Conservation (phyloP, 2,888 invertebrate species). For the Subacronicta megacephala region DNA sequence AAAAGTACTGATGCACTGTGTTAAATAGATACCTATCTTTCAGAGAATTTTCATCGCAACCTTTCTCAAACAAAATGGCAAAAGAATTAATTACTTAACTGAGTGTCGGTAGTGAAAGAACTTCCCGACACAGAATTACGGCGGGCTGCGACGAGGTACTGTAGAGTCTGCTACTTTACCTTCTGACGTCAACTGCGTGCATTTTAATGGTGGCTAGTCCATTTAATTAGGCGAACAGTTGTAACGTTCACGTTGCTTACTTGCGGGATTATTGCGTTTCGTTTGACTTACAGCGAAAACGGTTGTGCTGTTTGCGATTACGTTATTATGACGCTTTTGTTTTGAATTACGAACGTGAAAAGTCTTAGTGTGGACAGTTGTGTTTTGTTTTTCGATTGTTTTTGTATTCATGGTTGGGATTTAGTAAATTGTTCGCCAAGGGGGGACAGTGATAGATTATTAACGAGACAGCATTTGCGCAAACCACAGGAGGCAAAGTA, state of each 20-base stretch:
- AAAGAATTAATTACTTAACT: conserved; percentile 82
- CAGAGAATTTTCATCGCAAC: conserved; percentile 43
- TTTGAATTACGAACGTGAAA: conserved; percentile 20
- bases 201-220: conserved; percentile 50
- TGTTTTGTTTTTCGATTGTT: conserved; percentile 16
- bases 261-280: conserved; percentile 35
- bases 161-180: conserved; percentile 51
- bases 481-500: no score
- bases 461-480: no score
- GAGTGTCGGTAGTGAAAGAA: conserved; percentile 67
- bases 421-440: no score
- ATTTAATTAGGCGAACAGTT: conserved; percentile 53
- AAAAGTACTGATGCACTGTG: background rate
- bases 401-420: background rate
- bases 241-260: conserved; percentile 29
- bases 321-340: conserved; percentile 32
- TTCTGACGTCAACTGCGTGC: conserved; percentile 49
- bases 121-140: conserved; percentile 60
- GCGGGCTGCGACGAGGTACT: conserved; percentile 41
- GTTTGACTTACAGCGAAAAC: conserved; percentile 38
- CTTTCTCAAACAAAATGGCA: conserved; percentile 74
- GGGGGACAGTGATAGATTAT: no score
- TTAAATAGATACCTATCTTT: background rate
- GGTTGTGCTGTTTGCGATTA: conserved; percentile 21
- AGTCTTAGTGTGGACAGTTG: conserved; percentile 15